Base-by-base conservation (phyloP, 1,140 invertebrate genomes). In the Telenomus remus region DNA sequence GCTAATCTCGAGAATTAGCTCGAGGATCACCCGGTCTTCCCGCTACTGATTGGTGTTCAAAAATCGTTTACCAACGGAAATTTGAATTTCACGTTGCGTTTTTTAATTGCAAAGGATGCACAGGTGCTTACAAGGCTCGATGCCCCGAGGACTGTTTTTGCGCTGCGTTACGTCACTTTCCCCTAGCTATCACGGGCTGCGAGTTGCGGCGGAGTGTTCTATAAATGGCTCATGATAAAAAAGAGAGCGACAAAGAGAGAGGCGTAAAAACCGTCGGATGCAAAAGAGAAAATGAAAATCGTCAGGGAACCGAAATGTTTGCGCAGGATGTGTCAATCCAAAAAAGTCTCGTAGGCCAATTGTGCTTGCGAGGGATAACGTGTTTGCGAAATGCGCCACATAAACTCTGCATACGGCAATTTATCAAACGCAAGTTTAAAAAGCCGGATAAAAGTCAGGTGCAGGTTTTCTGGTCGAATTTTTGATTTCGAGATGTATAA, bases 41-140 rank as follows among this genome's bases (percentile, higher is more conserved):
- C 50, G 35, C 7, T 19, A 19, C 12, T 7, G 19, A 44, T 1
- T 12, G n/a, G n/a, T 8, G 12, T 11, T 33, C 13, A 48, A 27
- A 27, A 27, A 27, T 27, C 19, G 19, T 27, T 27, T 27, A 27
- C n/a, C n/a, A n/a, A n/a, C n/a, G n/a, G 19, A 27, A 27, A 27
- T 27, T 27, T 59, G 48, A 59, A 60, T 27, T 50, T 4, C 4
- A 27, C 34, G 57, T 50, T 42, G 12, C 49, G 70, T 79, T 76
- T 68, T 76, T 72, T 77, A 77, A 78, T 75, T 63, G 71, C 56
- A 73, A 76, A 76, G 50, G 59, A 65, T 70, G 78, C 70, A 74
- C 78, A 77, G 78, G 78, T 77, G 74, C 66, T 43, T 69, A 51
- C 34, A 61, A 65, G 66, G 73, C 73, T 79, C 73, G 78, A 79